phyloP scores from a whole-genome alignment of 1,140 invertebrate genomes.

The Lithobius niger region DNA sequence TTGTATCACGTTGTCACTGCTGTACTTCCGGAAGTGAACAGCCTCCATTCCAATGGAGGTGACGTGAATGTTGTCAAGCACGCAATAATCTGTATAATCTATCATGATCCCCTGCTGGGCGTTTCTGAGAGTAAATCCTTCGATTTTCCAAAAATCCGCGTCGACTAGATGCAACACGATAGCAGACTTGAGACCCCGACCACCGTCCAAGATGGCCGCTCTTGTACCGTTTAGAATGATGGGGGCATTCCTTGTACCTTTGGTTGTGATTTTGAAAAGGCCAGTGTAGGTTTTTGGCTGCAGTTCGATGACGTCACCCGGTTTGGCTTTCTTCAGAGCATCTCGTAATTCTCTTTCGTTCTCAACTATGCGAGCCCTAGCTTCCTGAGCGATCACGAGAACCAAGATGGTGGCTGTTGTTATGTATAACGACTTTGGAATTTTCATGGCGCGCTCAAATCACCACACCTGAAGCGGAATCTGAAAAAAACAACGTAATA shows the following conservation, averaged over 20 bases:
- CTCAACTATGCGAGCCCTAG: no score
- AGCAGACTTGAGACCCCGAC: not conserved
- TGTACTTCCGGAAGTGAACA: conserved; percentile 16
- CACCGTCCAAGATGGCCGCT: not conserved
- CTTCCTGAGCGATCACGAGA: no score
- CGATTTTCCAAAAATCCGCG: not conserved
- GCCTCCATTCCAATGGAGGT: conserved; percentile 15
- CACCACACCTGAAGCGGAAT: no score
- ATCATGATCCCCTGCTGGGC: conserved; percentile 15
- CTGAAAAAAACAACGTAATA: no score
- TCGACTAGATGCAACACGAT: not conserved
- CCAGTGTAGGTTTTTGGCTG: no score
- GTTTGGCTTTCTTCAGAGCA: no score
- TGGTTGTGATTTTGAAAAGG: not conserved
- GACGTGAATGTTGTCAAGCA: conserved; percentile 12
- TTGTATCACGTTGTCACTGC: conserved; percentile 13
- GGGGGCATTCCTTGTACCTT: not conserved
- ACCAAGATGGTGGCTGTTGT: no score
- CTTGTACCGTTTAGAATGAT: not conserved
- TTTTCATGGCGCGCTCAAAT: no score
- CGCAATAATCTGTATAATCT: conserved; percentile 12
- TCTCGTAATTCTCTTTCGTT: no score
- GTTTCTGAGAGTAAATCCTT: conserved; percentile 13
- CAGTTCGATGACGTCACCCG: no score
- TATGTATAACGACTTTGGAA: no score